Evolutionary conservation across 2,113 vertebrate genomes (phyloP), one percentile per base, ranked within the genome.

Genomic region (Cromileptes altivelis): DNA sequence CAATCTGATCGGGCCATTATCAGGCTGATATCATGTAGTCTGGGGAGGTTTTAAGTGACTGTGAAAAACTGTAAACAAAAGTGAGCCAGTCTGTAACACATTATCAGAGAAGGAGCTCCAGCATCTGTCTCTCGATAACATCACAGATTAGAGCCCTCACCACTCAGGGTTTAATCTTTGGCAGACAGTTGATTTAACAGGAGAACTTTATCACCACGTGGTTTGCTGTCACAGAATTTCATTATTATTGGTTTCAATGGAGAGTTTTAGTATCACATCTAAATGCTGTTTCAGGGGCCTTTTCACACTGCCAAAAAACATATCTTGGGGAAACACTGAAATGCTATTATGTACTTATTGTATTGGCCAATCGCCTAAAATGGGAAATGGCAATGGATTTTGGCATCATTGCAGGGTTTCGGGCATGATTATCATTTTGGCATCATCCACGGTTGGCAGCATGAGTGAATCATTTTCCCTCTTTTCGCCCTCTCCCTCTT

Each of bases 301-400:
- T 83, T 81, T 81, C 25, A 61, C 49, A 47, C 67, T 79, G 89
- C 88, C 93, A 91, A 87, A 88, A 88, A 78, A 84, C 75, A 91
- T 90, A 85, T 93, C 89, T 90, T 88, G 86, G 89, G 90, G 86
- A 92, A 89, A 92, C 91, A 90, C 82, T 88, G 84, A 90, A 92
- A 91, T 89, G 87, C 84, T 92, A 88, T 93, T 91, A 92, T 89
- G 89, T 90, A 87, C 89, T 91, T 91, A 89, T 89, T 93, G 85
- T 92, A 69, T 85, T 90, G 90, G 92, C 86, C 93, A 87, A 60
- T 85, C 10, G 87, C 91, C 90, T 76, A 80, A 92, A 92, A 79
- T 91, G 72, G 70, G 80, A 85, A 92, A 91, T 92, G 83, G 91
- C 85, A 85, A 86, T 87, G 72, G 86, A 90, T 85, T 91, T 91